Evolutionary conservation across 1,140 invertebrate genomes (phyloP), one percentile per base, ranked within the genome.

Genomic region (Aphelinus certus): DNA sequence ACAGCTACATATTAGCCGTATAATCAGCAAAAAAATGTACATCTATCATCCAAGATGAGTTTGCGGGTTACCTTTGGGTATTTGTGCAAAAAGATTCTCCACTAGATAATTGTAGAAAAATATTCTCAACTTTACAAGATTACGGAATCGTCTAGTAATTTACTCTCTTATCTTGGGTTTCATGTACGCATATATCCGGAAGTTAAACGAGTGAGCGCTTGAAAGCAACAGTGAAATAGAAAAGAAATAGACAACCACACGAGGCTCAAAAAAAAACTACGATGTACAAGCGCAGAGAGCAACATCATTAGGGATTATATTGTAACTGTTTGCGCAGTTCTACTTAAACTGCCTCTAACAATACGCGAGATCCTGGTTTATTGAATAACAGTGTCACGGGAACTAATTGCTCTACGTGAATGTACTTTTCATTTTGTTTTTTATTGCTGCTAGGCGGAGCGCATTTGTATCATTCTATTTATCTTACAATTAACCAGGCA

Each of bases 171-270:
- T 26, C 26, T 26, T 26, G 26, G 58, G 43, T 63, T 63, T 10
- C 7, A 63, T 63, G 7, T 4, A 60, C 5, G 45, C 4, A 0
- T 3, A 10, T 3, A 63, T 3, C 61, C 9, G 46, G 46, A 63
- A 51, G 48, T 2, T n/a, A 26, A 65, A 3, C 45, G 7, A 46
- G 26, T 48, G 1, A 26, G 26, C 9, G 26, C 43, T 57, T 79
- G 83, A 85, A 85, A 86, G 70, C 81, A 83, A 85, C 78, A 85
- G 81, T 85, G 81, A 83, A 42, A 64, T 4, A 47, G 6, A 71
- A 71, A 56, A 48, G 56, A 51, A 68, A 10, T 48, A 2, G 66
- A 48, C 26, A 55, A 9, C 49, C 26, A 6, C 3, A 48, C 49
- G 7, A 7, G n/a, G 58, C 43, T 26, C 58, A 10, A 42, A 61